Percentiles rank a stretch among this genome's conserved stretches.
These are phyloP conservation scores for Thalassarche chlororhynchos DNA, from an alignment of 2,113 vertebrate species.

Conservation along the genomic window DNA sequence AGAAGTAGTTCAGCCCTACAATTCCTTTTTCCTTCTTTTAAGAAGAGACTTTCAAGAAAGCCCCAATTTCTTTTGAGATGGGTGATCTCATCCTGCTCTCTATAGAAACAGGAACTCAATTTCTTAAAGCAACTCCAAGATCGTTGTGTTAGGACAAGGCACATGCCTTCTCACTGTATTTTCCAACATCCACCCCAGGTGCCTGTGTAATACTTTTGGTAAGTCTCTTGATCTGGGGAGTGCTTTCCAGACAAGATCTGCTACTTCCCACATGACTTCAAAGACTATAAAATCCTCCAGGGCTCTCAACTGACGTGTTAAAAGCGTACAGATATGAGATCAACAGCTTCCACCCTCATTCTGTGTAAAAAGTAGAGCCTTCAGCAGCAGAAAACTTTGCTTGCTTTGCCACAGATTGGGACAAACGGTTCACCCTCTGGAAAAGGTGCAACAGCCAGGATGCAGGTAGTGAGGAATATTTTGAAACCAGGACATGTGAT, in stretches of 20 bases:
- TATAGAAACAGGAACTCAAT: not conserved
- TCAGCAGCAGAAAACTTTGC: not conserved
- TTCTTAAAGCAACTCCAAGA: not conserved
- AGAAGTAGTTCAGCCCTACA: not conserved
- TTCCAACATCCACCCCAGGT: not conserved
- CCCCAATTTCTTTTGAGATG: not conserved
- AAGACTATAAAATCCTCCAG: not conserved
- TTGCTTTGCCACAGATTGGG: not conserved
- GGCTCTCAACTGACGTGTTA: not conserved
- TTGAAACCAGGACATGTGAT: not conserved
- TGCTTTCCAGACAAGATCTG: not conserved
- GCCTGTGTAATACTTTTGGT: not conserved
- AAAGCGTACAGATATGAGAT: not conserved
- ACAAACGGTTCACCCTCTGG: not conserved
- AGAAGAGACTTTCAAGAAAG: not conserved
- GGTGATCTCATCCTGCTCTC: not conserved
- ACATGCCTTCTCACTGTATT: not conserved
- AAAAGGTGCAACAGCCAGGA: not conserved
- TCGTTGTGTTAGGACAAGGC: not conserved
- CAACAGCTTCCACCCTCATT: not conserved
- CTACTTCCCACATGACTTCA: slow-evolving; percentile 8
- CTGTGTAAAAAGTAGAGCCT: not conserved
- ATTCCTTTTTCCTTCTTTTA: not conserved
- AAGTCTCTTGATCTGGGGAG: not conserved
- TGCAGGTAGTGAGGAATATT: not conserved